phyloP scores from a whole-genome alignment of 2,797 vertebrate species.

The Acanthurus tractus region DNA sequence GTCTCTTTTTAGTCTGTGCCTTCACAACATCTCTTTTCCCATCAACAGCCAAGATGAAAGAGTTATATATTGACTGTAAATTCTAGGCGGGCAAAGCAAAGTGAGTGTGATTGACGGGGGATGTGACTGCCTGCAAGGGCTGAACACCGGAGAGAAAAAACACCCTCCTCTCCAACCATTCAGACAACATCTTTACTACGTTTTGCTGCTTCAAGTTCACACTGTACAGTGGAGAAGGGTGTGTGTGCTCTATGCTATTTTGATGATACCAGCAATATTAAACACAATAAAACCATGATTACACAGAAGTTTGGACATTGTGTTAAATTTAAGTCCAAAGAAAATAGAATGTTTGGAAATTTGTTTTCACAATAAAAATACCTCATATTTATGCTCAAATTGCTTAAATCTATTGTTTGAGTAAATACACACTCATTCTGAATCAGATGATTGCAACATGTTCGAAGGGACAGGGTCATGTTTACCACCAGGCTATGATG shows the following conservation, averaged over 20 bases:
- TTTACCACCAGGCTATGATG: no score
- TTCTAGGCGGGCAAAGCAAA: slow-evolving; percentile 21
- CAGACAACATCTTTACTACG: background rate
- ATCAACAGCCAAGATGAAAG: slow-evolving; percentile 20
- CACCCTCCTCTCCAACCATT: background rate
- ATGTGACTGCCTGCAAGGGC: background rate
- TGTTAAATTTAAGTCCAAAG: no score
- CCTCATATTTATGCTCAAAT: no score
- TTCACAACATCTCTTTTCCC: background rate
- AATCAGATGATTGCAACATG: no score
- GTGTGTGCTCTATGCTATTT: background rate
- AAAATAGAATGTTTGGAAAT: no score
- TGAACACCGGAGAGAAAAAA: slow-evolving; percentile 3
- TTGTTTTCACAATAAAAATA: no score
- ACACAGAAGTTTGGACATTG: no score
- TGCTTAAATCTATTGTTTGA: no score
- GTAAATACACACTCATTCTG: no score
- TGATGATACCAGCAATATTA: background rate
- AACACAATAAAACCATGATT: background rate
- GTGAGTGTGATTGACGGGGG: slow-evolving; percentile 21
- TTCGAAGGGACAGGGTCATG: no score
- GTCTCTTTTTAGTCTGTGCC: slow-evolving; percentile 2
- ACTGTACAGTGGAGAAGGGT: background rate
- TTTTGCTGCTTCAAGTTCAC: background rate
- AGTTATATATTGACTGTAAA: slow-evolving; percentile 1